Conservation (phyloP, 2,797 vertebrate genomes). For the Erithacus rubecula region DNA sequence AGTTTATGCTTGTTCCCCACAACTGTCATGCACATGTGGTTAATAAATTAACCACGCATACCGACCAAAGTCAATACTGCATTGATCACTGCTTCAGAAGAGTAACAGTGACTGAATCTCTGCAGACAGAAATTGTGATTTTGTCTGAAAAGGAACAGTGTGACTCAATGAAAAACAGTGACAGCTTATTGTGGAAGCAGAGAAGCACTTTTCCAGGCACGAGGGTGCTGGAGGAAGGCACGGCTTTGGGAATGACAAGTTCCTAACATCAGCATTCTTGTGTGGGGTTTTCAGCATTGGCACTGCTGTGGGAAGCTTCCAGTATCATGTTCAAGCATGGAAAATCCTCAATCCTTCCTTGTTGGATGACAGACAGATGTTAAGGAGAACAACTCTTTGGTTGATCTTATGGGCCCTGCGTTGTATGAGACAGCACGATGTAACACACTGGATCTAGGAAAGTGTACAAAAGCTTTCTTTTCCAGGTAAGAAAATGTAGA, state of each 20-base stretch:
- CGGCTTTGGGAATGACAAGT: neutral
- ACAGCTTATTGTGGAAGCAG: neutral
- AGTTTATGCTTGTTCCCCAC: conserved; percentile 7
- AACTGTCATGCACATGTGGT: conserved; percentile 33
- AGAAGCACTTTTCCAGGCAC: neutral
- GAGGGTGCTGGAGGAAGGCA: neutral
- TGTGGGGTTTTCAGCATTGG: neutral
- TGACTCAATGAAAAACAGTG: neutral
- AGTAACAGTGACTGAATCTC: neutral
- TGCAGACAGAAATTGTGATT: neutral
- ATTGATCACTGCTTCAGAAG: neutral
- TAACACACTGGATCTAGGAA: neutral
- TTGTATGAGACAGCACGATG: neutral
- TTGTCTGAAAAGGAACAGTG: conserved; percentile 4
- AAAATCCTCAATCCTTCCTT: conserved; percentile 48
- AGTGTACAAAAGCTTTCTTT: neutral
- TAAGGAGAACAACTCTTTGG: neutral
- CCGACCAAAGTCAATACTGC: neutral
- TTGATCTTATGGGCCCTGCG: neutral
- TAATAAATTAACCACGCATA: conserved; percentile 4
- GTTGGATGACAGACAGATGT: conserved; percentile 35
- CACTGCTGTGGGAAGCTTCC: neutral
- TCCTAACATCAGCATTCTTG: neutral
- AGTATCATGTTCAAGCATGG: conserved; percentile 17
- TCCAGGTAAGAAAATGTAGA: neutral